A percentile compares a stretch with the other conserved stretches of the same genome.
These are phyloP conservation scores for Tetanocera ferruginea DNA, from an alignment of 2,888 invertebrate genomes.

Conservation along the genomic window DNA sequence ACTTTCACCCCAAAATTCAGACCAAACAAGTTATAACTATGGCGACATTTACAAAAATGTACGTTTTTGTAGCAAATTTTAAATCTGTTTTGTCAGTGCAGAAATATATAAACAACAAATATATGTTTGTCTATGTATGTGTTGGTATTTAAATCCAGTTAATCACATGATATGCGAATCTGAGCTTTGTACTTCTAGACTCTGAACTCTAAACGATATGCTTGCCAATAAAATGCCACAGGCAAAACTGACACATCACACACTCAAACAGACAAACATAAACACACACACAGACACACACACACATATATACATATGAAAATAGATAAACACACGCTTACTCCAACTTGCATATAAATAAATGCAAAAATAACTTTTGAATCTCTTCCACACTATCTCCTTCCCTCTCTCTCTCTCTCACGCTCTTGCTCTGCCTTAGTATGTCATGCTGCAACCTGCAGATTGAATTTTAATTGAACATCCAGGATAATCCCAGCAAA, in stretches of 20 bases:
- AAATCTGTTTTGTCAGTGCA: too few species aligned
- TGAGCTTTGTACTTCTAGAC: conserved; percentile 28
- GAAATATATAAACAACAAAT: too few species aligned
- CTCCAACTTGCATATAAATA: conserved; percentile 3
- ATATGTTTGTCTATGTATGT: not conserved
- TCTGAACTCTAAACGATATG: conserved; percentile 26
- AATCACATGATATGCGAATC: conserved; percentile 21
- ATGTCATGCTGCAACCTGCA: conserved; percentile 25
- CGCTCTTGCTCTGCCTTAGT: not conserved
- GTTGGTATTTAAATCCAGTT: not conserved
- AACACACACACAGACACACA: too few species aligned
- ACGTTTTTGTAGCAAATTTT: too few species aligned
- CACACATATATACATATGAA: not conserved
- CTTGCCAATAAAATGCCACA: not conserved
- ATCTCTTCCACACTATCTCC: not conserved
- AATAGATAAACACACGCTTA: not conserved
- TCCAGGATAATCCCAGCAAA: conserved; percentile 51
- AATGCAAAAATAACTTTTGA: not conserved
- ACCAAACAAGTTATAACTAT: too few species aligned
- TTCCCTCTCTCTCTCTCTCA: too few species aligned
- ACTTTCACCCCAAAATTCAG: too few species aligned
- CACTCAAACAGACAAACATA: not conserved
- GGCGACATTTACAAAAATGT: too few species aligned
- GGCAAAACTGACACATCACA: too few species aligned
- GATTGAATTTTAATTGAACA: conserved; percentile 51